Evolutionary conservation across 2,113 vertebrate genomes (phyloP).

Genomic region (Ptilorrhoa leucosticta): DNA sequence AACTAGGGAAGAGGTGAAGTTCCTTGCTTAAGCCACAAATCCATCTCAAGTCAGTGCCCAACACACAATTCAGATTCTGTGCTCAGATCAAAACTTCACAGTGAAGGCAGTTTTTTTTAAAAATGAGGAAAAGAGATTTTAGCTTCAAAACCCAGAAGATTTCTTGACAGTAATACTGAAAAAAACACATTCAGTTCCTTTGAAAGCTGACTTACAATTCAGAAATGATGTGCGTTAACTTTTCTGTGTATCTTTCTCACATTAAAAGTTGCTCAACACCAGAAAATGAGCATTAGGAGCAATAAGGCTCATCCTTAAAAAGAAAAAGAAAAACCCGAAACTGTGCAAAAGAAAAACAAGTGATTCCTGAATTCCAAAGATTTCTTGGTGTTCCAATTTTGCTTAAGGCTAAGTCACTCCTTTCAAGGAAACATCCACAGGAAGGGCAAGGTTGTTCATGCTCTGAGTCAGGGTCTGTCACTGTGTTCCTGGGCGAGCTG

Average conservation of each 20-base stretch:
- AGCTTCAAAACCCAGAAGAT: background rate
- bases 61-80: background rate
- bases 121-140: background rate
- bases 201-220: background rate
- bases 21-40: background rate
- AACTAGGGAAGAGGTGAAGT: conserved; percentile 26
- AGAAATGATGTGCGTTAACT: background rate
- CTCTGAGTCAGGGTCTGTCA: background rate
- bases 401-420: background rate
- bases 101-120: background rate
- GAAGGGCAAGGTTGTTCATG: background rate
- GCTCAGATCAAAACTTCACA: background rate
- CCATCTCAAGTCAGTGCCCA: background rate
- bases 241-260: background rate
- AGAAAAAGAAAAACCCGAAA: background rate
- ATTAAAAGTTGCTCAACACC: background rate
- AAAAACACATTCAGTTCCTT: background rate
- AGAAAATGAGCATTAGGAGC: background rate
- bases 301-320: background rate
- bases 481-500: background rate
- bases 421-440: conserved; percentile 12
- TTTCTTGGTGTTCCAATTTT: background rate
- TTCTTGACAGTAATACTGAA: background rate
- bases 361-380: background rate
- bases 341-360: background rate